Evolutionary conservation across 1,140 invertebrate genomes (phyloP).

Genomic region (Magallana ariakensis): DNA sequence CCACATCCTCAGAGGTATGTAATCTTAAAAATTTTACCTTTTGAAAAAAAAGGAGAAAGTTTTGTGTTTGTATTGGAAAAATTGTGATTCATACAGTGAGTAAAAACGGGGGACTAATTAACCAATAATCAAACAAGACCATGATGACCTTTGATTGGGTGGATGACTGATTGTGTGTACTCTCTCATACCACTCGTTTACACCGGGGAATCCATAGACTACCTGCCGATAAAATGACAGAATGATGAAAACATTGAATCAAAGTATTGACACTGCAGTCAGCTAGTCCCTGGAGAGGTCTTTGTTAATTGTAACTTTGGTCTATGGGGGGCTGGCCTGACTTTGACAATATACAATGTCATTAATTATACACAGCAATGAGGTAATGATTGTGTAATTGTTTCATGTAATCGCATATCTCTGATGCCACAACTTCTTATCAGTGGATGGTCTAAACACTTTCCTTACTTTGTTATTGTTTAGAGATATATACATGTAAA

Average conservation of each 20-base stretch:
- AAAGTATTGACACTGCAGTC: not conserved
- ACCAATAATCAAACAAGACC: not conserved
- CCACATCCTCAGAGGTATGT: not conserved
- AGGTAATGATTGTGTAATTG: constrained; percentile 4
- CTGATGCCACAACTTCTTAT: constrained; percentile 16
- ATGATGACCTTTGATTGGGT: constrained; percentile 1
- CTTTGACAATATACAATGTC: constrained; percentile 6
- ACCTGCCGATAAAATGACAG: constrained; percentile 15
- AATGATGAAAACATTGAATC: constrained; percentile 13
- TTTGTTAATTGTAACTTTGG: not conserved
- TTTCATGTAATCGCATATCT: not conserved
- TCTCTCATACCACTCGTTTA: constrained; percentile 13
- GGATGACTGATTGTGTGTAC: constrained; percentile 2
- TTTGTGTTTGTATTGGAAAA: no score
- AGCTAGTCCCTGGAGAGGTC: not conserved
- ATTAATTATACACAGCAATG: constrained; percentile 25
- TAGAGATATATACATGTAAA: no score
- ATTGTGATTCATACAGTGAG: no score
- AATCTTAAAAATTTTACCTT: not conserved
- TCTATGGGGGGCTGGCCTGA: not conserved
- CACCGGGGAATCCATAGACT: not conserved
- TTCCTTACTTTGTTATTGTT: no score
- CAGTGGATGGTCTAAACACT: not conserved
- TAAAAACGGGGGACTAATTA: no score
- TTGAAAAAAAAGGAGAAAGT: no score